These are phyloP conservation scores for Elmis aenea DNA, from an alignment of 2,888 invertebrate genomes.

Conservation along the genomic window DNA sequence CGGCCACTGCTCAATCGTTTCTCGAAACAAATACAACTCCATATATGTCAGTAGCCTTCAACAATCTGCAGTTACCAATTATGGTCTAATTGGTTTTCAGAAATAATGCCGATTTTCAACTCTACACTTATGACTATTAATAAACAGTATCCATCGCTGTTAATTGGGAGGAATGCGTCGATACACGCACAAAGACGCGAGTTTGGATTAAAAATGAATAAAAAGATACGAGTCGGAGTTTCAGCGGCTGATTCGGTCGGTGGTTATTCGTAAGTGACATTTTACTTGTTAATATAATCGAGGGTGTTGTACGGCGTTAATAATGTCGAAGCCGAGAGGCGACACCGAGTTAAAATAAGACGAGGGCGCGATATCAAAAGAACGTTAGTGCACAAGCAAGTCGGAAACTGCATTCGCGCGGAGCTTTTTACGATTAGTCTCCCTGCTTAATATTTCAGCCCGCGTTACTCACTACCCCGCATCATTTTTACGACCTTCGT, in stretches of 20 bases:
- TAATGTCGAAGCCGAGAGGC: too few relatives aligned
- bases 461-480: conserved; percentile 19
- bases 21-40: conserved; percentile 48
- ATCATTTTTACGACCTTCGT: conserved; percentile 23
- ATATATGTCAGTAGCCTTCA: conserved; percentile 47
- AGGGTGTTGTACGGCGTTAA: conserved; percentile 18
- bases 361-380: conserved; percentile 25
- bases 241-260: too few relatives aligned
- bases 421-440: conserved; percentile 28
- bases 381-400: conserved; percentile 20
- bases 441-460: conserved; percentile 28
- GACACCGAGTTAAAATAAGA: conserved; percentile 22
- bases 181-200: too few relatives aligned
- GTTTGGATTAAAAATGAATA: too few relatives aligned
- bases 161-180: too few relatives aligned
- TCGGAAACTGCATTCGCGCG: conserved; percentile 20
- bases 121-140: conserved; percentile 41
- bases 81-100: conserved; percentile 50
- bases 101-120: conserved; percentile 47
- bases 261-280: too few relatives aligned
- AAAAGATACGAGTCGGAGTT: conserved; percentile 4
- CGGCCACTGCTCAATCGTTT: conserved; percentile 44
- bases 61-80: conserved; percentile 47
- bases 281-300: conserved; percentile 14
- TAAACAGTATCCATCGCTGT: conserved; percentile 36